Evolutionary conservation across 2,113 vertebrate species (phyloP).

Genomic region (zebrafish (Danio rerio)): GRCz12tu NC_133182.1:71315501-71316000

Average conservation of each 20-base stretch:
- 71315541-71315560: constrained; percentile 16
- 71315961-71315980: constrained; percentile 61
- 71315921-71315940: constrained; percentile 61
- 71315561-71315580: constrained; percentile 64
- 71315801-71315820: constrained; percentile 46
- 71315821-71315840: constrained; percentile 36
- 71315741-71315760: constrained; percentile 42
- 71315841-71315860: constrained; percentile 66
- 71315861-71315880: constrained; percentile 65
- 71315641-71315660: constrained; percentile 41
- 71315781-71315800: constrained; percentile 52
- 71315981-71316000: constrained; percentile 59
- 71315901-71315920: constrained; percentile 56
- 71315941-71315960: constrained; percentile 48
- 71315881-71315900: constrained; percentile 55
- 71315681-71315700: constrained; percentile 6
- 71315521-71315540: constrained; percentile 46
- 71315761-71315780: constrained; percentile 37
- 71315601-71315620: constrained; percentile 91
- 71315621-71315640: constrained; percentile 72
- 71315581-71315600: constrained; percentile 73
- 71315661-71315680: constrained; percentile 46
- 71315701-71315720: constrained; percentile 35
- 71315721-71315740: constrained; percentile 51
- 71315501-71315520: background rate